A percentile compares a stretch with the other conserved stretches of the same genome.
phyloP scores from a whole-genome alignment of 2,113 vertebrate species.

The Excalfactoria chinensis region DNA sequence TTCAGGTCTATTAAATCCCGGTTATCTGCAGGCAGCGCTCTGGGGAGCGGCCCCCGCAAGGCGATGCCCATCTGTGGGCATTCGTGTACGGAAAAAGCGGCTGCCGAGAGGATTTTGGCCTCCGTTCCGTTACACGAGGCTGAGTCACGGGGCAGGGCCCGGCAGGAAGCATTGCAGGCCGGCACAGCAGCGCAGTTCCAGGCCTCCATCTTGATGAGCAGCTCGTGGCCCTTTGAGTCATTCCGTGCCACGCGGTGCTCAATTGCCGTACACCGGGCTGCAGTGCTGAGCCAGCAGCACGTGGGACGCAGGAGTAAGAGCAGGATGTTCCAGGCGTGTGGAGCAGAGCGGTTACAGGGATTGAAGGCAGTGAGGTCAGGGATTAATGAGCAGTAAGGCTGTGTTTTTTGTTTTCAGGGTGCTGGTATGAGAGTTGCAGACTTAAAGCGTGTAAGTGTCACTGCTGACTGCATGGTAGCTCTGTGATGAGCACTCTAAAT shows the following conservation, averaged over 20 bases:
- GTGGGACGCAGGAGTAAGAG: accelerated
- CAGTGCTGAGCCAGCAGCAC: background rate
- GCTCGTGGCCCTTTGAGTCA: background rate
- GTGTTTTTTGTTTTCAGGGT: background rate
- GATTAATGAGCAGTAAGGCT: background rate
- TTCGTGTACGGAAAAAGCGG: accelerated
- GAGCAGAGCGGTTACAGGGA: no score
- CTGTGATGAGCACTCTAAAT: background rate
- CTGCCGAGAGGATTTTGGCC: background rate
- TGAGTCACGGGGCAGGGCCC: constrained; percentile 72
- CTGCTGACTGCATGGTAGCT: background rate
- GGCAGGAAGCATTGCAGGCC: constrained; percentile 21
- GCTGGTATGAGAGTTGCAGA: background rate
- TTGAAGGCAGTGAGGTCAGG: background rate
- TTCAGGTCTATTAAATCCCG: background rate
- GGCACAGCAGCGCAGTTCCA: constrained; percentile 33
- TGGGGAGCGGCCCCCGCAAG: background rate
- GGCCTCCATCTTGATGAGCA: background rate
- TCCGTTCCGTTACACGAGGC: constrained; percentile 32
- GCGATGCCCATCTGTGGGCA: background rate
- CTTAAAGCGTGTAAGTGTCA: background rate
- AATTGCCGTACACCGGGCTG: background rate
- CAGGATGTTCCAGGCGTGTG: no score
- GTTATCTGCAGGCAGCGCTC: accelerated
- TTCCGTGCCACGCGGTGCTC: background rate